Base-by-base conservation (phyloP, 2,797 vertebrate species). In the Otolemur crassicaudatus region DNA sequence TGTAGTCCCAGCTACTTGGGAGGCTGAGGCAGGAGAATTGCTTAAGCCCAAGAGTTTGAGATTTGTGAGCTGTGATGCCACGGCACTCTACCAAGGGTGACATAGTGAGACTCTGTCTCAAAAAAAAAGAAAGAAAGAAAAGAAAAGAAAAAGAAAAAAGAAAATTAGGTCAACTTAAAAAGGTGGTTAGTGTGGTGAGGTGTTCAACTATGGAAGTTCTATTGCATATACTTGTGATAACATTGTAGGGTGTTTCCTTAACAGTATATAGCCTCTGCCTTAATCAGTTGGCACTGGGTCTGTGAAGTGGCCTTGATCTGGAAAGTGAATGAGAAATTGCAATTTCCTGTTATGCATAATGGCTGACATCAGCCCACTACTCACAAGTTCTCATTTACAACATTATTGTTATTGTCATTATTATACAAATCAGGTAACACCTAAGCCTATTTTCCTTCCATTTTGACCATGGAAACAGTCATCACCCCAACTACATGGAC, bases 301-400 rank as follows among this genome's bases (percentile, higher is more conserved):
- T 75, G 13, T 65, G 61, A 92, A 90, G 29, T 61, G 29, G 16
- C 80, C 80, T 83, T 83, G 60, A 69, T 94, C 23, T 90, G 67
- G n/a, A 80, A 93, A 95, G 29, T 27, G n/a, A 94, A 86, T 69
- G 40, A 95, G 40, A 76, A 95, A 77, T 79, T 73, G 11, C 0
- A 65, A 85, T 82, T 92, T 94, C 46, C 46, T 86, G 12, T 79
- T 19, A 72, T 37, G 5, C 88, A 29, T 27, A 46, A 56, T 69
- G 58, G 5, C 22, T 87, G 19, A 73, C 12, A 91, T 87, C 7
- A 70, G 79, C 56, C 29, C 37, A 29, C 20, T 60, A 37, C n/a
- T 77, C 22, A 13, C 5, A 4, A 65, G 23, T 11, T 75, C 13
- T 86, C 79, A 85, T 34, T 91, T 80, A 76, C 11, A 56, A 95